A percentile compares a stretch with the other conserved stretches of the same genome.
Evolutionary conservation across 2,113 vertebrate genomes (phyloP).

Genomic region (Corydoras sp.): DNA sequence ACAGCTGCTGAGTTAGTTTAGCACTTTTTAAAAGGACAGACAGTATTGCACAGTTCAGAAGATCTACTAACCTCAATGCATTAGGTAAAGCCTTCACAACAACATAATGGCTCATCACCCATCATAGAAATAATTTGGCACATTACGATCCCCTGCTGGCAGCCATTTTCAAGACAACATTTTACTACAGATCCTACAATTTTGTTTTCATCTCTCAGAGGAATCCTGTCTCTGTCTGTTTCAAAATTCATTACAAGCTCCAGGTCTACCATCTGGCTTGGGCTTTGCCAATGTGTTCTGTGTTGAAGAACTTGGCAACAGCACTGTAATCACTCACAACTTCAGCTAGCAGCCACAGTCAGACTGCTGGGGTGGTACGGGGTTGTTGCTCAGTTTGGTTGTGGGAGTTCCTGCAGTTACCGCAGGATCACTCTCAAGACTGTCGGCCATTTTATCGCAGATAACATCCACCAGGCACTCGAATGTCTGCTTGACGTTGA

Average conservation of each 20-base stretch:
- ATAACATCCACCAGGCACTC: slow-evolving; percentile 94
- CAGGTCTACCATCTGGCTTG: no score
- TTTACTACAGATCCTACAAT: no score
- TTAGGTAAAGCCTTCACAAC: slow-evolving; percentile 8
- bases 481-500: slow-evolving; percentile 96
- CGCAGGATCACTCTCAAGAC: slow-evolving; percentile 80
- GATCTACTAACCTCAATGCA: slow-evolving; percentile 15
- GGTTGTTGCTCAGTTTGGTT: slow-evolving; percentile 83
- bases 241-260: no score
- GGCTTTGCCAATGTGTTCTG: no score
- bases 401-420: slow-evolving; percentile 78
- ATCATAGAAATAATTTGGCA: slow-evolving; percentile 37
- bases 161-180: no score
- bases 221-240: no score
- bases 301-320: slow-evolving; percentile 52
- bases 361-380: slow-evolving; percentile 78
- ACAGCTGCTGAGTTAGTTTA: slow-evolving; percentile 23
- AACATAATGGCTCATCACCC: slow-evolving; percentile 16
- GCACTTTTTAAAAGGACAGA: slow-evolving; percentile 17
- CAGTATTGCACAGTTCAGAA: slow-evolving; percentile 22
- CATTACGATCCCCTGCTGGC: not conserved
- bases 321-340: slow-evolving; percentile 22
- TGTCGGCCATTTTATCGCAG: slow-evolving; percentile 97
- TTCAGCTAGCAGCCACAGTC: slow-evolving; percentile 84
- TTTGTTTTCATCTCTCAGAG: no score